Conservation (phyloP, 2,888 invertebrate species). For the Drosophila stalkeri region DNA sequence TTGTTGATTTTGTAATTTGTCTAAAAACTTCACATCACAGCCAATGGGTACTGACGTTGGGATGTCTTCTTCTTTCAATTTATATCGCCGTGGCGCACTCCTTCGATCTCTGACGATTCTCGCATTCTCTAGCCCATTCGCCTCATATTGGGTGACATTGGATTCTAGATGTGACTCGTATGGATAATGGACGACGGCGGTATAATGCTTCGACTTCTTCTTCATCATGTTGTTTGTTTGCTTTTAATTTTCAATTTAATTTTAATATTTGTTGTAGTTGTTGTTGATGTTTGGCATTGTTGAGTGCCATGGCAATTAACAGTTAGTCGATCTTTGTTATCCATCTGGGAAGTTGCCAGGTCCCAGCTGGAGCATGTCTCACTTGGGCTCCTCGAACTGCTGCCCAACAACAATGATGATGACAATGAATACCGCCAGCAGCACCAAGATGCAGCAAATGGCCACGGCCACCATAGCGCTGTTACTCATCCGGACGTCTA, state of each 20-base stretch:
- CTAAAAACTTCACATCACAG: constrained; percentile 82
- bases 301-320: constrained; percentile 70
- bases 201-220: constrained; percentile 17
- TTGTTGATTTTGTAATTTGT: constrained; percentile 45
- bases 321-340: constrained; percentile 85
- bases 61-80: constrained; percentile 46
- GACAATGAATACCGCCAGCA: constrained; percentile 92
- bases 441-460: constrained; percentile 92
- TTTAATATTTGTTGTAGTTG: constrained; percentile 4
- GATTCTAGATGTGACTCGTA: constrained; percentile 21
- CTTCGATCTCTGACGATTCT: not conserved
- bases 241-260: not conserved
- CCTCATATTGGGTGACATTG: constrained; percentile 16
- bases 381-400: constrained; percentile 89
- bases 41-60: constrained; percentile 84
- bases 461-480: constrained; percentile 92
- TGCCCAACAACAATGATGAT: constrained; percentile 93
- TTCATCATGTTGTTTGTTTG: constrained; percentile 5
- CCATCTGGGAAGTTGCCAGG: constrained; percentile 86
- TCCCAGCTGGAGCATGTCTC: constrained; percentile 86
- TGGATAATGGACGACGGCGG: constrained; percentile 27
- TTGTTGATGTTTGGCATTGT: constrained; percentile 28
- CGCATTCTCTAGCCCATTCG: constrained; percentile 9
- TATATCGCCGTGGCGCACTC: constrained; percentile 13
- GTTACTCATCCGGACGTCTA: constrained; percentile 82